These are phyloP conservation scores for Syncerus caffer DNA, from an alignment of 2,797 vertebrate genomes.

Conservation along the genomic window DNA sequence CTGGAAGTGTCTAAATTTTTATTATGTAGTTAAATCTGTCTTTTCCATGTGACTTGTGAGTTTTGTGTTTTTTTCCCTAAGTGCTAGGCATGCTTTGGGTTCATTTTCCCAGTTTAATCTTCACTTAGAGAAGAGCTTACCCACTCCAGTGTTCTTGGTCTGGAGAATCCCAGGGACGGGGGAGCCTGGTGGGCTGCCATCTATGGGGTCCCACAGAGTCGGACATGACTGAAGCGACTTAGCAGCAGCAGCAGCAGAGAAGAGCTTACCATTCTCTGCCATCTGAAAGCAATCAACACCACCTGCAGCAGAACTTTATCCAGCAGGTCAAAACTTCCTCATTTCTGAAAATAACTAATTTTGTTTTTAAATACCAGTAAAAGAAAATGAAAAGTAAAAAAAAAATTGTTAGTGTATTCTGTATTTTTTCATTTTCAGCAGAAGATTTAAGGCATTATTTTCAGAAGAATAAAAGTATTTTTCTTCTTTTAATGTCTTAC, in stretches of 20 bases:
- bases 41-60: not conserved
- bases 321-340: constrained; percentile 12
- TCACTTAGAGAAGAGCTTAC: not conserved
- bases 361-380: not conserved
- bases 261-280: not conserved
- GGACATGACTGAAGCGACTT: too few species aligned
- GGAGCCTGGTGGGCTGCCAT: too few species aligned
- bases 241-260: not conserved
- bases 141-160: too few species aligned
- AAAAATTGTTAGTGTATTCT: not conserved
- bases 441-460: not conserved
- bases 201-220: too few species aligned
- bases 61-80: not conserved
- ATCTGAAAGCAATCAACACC: not conserved
- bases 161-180: too few species aligned
- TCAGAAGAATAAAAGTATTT: not conserved
- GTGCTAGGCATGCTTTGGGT: not conserved
- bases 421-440: not conserved
- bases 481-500: constrained; percentile 1
- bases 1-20: not conserved
- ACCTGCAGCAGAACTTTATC: not conserved
- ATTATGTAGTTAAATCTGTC: not conserved
- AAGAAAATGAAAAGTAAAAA: not conserved
- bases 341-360: constrained; percentile 47
- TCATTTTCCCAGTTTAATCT: not conserved